Conservation (phyloP, 2,113 vertebrate species). For the Trematocara variabile region DNA sequence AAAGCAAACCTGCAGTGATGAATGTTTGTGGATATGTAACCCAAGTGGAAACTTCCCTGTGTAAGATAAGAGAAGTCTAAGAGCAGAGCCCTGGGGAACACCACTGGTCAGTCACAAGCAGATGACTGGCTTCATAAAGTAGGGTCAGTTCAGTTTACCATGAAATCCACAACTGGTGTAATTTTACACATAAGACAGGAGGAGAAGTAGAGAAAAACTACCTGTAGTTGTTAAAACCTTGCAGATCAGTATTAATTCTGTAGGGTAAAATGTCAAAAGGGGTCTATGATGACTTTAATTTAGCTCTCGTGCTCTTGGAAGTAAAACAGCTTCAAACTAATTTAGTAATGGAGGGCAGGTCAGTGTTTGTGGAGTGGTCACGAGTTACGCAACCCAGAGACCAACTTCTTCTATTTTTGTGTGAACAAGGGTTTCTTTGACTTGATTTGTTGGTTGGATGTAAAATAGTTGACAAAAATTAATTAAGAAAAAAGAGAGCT, state of each 20-base stretch:
- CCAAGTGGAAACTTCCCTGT: neutral
- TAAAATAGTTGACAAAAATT: neutral
- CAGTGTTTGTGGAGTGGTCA: neutral
- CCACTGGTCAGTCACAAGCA: neutral
- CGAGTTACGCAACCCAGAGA: neutral
- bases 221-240: neutral
- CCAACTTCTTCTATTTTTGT: neutral
- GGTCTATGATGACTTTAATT: neutral
- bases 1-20: neutral
- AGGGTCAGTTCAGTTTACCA: neutral
- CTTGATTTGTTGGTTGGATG: neutral
- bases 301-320: neutral
- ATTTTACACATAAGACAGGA: neutral
- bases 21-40: neutral
- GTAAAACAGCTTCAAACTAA: neutral
- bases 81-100: neutral
- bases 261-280: neutral
- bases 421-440: neutral
- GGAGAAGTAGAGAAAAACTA: neutral
- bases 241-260: neutral
- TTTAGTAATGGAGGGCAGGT: neutral
- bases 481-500: neutral
- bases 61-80: neutral
- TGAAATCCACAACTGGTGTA: neutral
- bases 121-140: neutral